phyloP scores from a whole-genome alignment of 2,888 invertebrate genomes.

The Masnerella sp. region DNA sequence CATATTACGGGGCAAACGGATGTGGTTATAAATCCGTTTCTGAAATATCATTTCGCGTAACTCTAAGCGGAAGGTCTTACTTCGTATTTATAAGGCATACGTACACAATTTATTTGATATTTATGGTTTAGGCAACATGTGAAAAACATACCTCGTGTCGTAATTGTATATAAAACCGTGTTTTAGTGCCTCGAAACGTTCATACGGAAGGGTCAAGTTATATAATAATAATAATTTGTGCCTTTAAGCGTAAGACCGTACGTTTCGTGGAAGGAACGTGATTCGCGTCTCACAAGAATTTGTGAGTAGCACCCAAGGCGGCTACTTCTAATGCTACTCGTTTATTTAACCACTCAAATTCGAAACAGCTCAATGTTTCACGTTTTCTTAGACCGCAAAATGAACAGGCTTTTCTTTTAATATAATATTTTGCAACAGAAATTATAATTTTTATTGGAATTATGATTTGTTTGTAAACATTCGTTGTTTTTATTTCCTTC shows the following conservation, averaged over 20 bases:
- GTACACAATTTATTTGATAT: conserved; percentile 31
- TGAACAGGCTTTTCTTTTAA: too few species aligned
- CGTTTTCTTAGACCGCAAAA: background rate
- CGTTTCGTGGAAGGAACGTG: conserved; percentile 53
- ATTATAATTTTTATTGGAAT: too few species aligned
- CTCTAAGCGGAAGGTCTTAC: conserved; percentile 8
- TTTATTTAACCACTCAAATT: conserved; percentile 58
- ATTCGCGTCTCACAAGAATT: conserved; percentile 46
- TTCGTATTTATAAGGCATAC: conserved; percentile 26
- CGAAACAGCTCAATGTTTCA: conserved; percentile 28
- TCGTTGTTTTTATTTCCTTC: too few species aligned
- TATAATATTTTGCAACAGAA: too few species aligned
- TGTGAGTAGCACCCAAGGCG: conserved; percentile 61
- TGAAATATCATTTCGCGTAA: conserved; percentile 14
- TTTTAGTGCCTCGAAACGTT: conserved; percentile 36
- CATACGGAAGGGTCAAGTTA: conserved; percentile 56
- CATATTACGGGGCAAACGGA: conserved; percentile 7
- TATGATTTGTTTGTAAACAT: too few species aligned
- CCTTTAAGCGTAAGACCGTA: conserved; percentile 51
- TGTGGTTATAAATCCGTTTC: conserved; percentile 2
- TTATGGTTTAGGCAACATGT: conserved; percentile 28
- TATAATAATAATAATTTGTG: conserved; percentile 63
- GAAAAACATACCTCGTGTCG: conserved; percentile 30
- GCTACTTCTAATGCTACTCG: conserved; percentile 62
- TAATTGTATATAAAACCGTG: conserved; percentile 34